These are phyloP conservation scores for Agrotis clavis DNA, from an alignment of 2,888 invertebrate species.

Conservation along the genomic window DNA sequence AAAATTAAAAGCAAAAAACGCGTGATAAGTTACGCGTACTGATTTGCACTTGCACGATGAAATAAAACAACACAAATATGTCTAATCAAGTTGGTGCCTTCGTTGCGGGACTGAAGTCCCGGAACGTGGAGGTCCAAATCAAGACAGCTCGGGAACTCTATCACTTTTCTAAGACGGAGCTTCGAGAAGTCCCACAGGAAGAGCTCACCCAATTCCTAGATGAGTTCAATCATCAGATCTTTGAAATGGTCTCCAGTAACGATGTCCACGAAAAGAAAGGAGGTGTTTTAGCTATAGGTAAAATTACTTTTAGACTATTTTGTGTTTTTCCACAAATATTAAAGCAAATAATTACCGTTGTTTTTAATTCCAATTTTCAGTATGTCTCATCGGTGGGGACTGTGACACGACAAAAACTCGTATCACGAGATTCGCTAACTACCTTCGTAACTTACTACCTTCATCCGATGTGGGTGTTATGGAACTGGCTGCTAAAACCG, in stretches of 20 bases:
- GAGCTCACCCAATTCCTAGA: conserved; percentile 98
- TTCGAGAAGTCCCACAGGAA: conserved; percentile 97
- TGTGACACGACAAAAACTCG: conserved; percentile 97
- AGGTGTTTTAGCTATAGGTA: conserved; percentile 97
- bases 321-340: not conserved
- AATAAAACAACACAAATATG: conserved; percentile 78
- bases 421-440: conserved; percentile 98
- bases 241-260: conserved; percentile 98
- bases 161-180: conserved; percentile 97
- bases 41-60: conserved; percentile 51
- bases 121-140: conserved; percentile 95
- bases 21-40: conserved; percentile 34
- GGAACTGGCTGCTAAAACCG: conserved; percentile 98
- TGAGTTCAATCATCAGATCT: conserved; percentile 98
- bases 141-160: conserved; percentile 97
- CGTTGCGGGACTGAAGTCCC: conserved; percentile 96
- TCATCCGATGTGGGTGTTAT: conserved; percentile 98
- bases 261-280: conserved; percentile 99
- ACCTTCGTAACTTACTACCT: conserved; percentile 96
- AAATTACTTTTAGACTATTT: conserved; percentile 43
- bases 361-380: conserved; percentile 85
- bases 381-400: conserved; percentile 98
- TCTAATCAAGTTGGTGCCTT: conserved; percentile 93
- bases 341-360: not conserved
- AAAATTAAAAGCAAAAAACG: conserved; percentile 39